These are phyloP conservation scores for Zophobas atratus DNA, from an alignment of 1,140 invertebrate genomes.

Conservation along the genomic window DNA sequence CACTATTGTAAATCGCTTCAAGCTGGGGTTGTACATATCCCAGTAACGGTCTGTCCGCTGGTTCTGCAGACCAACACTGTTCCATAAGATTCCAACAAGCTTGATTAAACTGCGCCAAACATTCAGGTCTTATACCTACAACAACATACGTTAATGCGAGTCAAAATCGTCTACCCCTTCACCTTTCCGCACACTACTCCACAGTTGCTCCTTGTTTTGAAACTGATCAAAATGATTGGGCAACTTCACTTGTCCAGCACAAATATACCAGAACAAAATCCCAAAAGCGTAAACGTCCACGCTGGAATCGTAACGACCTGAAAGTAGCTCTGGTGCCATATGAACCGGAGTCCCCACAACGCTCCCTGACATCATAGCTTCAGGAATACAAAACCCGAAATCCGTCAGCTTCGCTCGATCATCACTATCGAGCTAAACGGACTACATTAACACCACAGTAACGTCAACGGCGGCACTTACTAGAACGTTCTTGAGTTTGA, in stretches of 20 bases:
- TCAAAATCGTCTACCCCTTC: conserved; percentile 49
- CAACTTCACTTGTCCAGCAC: conserved; percentile 85
- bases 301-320: conserved; percentile 85
- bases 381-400: conserved; percentile 93
- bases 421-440: conserved; percentile 75
- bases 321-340: conserved; percentile 92
- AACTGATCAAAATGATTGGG: conserved; percentile 90
- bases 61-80: conserved; percentile 87
- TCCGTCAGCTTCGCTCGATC: conserved; percentile 90
- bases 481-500: conserved; percentile 93
- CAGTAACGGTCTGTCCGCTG: conserved; percentile 81
- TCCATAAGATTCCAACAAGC: conserved; percentile 91
- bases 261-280: conserved; percentile 93
- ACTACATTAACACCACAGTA: conserved; percentile 1
- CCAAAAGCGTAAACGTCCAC: conserved; percentile 95
- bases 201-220: conserved; percentile 90
- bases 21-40: conserved; percentile 83
- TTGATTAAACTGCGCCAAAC: conserved; percentile 81
- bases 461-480: conserved; percentile 66
- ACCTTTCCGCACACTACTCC: conserved; percentile 90
- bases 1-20: conserved; percentile 68
- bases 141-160: conserved; percentile 48
- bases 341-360: conserved; percentile 92
- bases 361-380: conserved; percentile 92
- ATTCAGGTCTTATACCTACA: conserved; percentile 82